Evolutionary conservation across 2,797 vertebrate genomes (phyloP).

Genomic region (Esox lucius): DNA sequence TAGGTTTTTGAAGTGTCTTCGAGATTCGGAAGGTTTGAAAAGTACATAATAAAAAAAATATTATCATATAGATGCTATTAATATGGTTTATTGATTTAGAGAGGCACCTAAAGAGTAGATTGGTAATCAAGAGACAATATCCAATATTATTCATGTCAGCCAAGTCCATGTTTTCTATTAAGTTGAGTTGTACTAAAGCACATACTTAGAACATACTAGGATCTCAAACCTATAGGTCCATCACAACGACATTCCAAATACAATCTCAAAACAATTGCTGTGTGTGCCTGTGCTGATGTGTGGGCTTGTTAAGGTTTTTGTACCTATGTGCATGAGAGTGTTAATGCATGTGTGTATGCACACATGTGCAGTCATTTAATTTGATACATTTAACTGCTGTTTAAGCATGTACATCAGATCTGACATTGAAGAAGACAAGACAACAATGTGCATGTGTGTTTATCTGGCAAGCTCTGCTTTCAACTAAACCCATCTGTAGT

Average conservation of each 20-base stretch:
- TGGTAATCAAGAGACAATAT: neutral
- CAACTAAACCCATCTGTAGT: slow-evolving; percentile 70
- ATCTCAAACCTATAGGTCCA: slow-evolving; percentile 10
- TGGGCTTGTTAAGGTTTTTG: slow-evolving; percentile 14
- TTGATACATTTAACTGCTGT: no score
- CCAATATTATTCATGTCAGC: neutral
- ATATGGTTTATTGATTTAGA: neutral
- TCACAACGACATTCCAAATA: slow-evolving; percentile 15
- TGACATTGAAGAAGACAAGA: no score
- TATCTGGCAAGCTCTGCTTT: slow-evolving; percentile 45
- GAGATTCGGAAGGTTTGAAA: no score
- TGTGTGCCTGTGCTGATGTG: slow-evolving; percentile 17
- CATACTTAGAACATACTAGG: slow-evolving; percentile 30
- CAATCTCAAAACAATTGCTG: slow-evolving; percentile 13
- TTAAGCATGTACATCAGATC: no score
- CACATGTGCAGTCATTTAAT: neutral
- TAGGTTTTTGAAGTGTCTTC: no score
- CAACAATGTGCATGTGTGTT: slow-evolving; percentile 17
- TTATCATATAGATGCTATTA: no score
- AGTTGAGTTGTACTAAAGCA: slow-evolving; percentile 28
- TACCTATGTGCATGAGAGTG: slow-evolving; percentile 4
- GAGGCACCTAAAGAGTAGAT: neutral
- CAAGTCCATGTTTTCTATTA: slow-evolving; percentile 22
- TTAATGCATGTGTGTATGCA: slow-evolving; percentile 14
- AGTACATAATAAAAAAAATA: no score